A percentile compares a stretch with the other conserved stretches of the same genome.
These are phyloP conservation scores for Heteromyza rotundicornis DNA, from an alignment of 2,888 invertebrate species.

Conservation along the genomic window DNA sequence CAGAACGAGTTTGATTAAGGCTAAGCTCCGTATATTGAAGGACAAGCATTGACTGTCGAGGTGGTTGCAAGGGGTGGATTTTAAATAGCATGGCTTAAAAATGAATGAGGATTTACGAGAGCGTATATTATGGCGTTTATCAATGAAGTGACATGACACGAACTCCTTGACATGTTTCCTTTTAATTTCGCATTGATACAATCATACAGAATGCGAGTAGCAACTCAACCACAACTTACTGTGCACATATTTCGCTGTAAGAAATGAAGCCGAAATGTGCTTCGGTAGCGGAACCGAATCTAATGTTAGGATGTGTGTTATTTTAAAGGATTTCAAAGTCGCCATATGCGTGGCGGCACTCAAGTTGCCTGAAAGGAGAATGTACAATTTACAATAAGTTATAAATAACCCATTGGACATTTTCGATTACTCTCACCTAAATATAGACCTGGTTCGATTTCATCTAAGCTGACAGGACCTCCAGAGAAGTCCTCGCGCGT, in stretches of 20 bases:
- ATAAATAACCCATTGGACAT: not conserved
- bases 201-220: no score
- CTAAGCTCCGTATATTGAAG: not conserved
- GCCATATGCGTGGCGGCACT: constrained; percentile 79
- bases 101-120: not conserved
- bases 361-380: constrained; percentile 81
- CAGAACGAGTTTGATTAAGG: not conserved
- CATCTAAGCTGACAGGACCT: constrained; percentile 62
- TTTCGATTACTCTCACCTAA: constrained; percentile 45
- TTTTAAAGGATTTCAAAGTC: constrained; percentile 70
- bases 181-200: no score
- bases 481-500: constrained; percentile 61
- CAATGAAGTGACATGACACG: constrained; percentile 6
- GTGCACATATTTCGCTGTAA: constrained; percentile 78
- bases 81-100: not conserved
- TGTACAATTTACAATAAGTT: no score
- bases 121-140: not conserved
- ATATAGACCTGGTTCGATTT: constrained; percentile 58
- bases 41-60: not conserved
- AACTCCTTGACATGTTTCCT: no score
- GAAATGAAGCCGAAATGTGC: constrained; percentile 71
- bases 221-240: no score
- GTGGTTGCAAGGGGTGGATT: not conserved
- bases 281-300: constrained; percentile 84
- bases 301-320: constrained; percentile 81